These are phyloP conservation scores for Lepidurus couesii DNA, from an alignment of 1,140 invertebrate genomes.

Conservation along the genomic window DNA sequence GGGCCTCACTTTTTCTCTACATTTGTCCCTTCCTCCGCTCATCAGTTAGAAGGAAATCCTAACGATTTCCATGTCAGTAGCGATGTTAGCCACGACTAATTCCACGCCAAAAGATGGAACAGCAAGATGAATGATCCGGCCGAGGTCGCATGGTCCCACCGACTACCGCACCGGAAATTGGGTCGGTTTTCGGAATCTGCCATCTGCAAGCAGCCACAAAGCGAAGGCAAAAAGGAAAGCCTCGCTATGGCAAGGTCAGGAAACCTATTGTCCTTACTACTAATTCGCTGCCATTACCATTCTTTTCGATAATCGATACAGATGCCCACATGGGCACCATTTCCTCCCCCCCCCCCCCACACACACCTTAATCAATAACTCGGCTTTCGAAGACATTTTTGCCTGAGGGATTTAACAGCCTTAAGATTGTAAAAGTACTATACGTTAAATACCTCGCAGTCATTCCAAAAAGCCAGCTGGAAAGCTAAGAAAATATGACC, in stretches of 20 bases:
- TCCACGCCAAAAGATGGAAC: neutral
- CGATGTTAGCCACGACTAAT: neutral
- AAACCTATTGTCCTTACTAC: neutral
- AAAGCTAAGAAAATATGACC: neutral
- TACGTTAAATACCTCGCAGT: neutral
- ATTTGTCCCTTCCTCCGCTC: neutral
- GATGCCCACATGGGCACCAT: neutral
- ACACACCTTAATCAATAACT: neutral
- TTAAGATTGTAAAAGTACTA: too few relatives aligned
- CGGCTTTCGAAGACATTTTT: neutral
- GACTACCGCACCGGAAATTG: constrained; percentile 6
- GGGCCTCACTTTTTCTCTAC: neutral
- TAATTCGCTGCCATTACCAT: neutral
- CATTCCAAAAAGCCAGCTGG: neutral
- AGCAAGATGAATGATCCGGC: constrained; percentile 3
- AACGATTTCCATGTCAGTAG: neutral
- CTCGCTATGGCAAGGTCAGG: neutral
- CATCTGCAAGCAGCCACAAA: neutral
- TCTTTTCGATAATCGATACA: neutral
- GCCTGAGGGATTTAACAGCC: neutral
- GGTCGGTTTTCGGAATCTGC: neutral
- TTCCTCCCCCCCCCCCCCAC: neutral
- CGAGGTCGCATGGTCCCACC: neutral
- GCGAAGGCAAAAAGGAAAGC: neutral
- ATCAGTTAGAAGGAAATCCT: neutral